Base-by-base conservation (phyloP, 2,797 vertebrate species). In the Apodemus agrarius region DNA sequence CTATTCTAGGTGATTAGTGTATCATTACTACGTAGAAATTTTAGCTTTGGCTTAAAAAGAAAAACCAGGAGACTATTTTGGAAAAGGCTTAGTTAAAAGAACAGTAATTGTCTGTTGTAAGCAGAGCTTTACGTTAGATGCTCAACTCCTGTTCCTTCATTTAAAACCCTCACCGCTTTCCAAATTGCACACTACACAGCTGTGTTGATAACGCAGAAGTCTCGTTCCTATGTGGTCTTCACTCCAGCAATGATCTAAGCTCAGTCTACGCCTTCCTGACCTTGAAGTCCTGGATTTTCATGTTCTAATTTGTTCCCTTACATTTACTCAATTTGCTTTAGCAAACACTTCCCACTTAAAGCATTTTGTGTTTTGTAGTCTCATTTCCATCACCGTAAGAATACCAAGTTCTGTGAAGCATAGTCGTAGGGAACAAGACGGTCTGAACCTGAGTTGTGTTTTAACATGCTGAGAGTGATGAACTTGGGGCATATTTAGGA, bases 271-370 rank as follows among this genome's bases (percentile, higher is more conserved):
- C 4, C 69, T 76, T 88, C 52, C 4, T 59, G 12, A 81, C 19
- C 52, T 3, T 11, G 69, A 69, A 75, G 49, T 5, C 7, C 6
- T 57, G 11, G 6, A 2, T 75, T 89, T 96, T 76, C 63, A 79
- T 14, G 5, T 57, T 93, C 43, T 76, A 1, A 31, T 76, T 92
- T 54, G 76, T 92, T 67, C 37, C 29, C 22, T 84, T 43, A 88
- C 34, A 12, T 34, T 89, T 40, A 59, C 61, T 88, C 57, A 74
- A 2, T 80, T 76, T 96, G 69, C 81, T 85, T 85, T 75, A 95
- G 86, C 46, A 75, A 79, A 84, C 6, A 59, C 13, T 84, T 96
- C 74, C 69, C 46, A 29, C 63, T 61, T 80, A 74, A 54, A 17
- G 29, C 19, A 40, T 57, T 52, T 81, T 75, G 16, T n/a, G 81